Conservation (phyloP, 2,797 vertebrate genomes). For the Pangasius larnaudii region DNA sequence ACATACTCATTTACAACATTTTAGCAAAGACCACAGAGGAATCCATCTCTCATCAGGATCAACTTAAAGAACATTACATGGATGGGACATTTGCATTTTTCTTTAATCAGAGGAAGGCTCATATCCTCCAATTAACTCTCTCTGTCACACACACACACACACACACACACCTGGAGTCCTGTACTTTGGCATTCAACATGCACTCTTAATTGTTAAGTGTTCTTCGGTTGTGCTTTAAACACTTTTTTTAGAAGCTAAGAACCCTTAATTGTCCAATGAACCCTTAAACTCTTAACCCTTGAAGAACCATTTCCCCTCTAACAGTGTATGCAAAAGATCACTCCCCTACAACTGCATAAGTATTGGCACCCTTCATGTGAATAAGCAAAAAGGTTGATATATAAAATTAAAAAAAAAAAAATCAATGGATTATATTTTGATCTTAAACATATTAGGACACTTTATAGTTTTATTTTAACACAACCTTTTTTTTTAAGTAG, state of each 20-base stretch:
- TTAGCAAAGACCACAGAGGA: slow-evolving; percentile 64
- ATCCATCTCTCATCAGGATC: slow-evolving; percentile 52
- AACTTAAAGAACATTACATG: not conserved
- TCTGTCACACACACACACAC: not conserved
- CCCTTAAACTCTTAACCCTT: not conserved
- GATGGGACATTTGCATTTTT: not conserved
- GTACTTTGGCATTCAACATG: not conserved
- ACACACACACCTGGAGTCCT: not conserved
- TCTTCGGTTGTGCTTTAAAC: not conserved
- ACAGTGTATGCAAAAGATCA: not conserved
- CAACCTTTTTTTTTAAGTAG: not conserved
- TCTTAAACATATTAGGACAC: not conserved
- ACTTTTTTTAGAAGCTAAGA: not conserved
- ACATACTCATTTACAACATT: not conserved
- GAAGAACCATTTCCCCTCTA: not conserved
- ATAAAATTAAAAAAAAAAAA: not conserved
- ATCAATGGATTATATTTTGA: not conserved
- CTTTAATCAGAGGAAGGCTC: not conserved
- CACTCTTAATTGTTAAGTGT: not conserved
- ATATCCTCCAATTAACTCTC: not conserved
- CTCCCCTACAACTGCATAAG: not conserved
- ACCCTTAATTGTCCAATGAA: not conserved
- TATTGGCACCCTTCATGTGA: not conserved
- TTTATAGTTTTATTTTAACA: not conserved
- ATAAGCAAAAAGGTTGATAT: not conserved